phyloP scores from a whole-genome alignment of 2,888 invertebrate species.

The Hyalella azteca region DNA sequence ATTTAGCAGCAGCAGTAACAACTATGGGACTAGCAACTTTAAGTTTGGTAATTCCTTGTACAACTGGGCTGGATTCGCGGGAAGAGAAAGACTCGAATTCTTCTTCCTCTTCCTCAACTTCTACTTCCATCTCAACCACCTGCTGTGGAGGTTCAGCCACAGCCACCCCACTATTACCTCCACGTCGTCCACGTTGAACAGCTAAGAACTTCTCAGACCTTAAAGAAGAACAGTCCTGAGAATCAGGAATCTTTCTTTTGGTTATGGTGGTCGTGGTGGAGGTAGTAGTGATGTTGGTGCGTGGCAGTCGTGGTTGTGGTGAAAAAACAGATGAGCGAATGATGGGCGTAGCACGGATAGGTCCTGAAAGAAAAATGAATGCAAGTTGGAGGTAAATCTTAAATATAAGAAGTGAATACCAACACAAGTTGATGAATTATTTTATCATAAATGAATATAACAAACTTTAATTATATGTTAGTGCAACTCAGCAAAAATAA shows the following conservation, averaged over 20 bases:
- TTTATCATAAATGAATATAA: not conserved
- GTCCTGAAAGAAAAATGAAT: not conserved
- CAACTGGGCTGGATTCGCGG: not conserved
- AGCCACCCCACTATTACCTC: not conserved
- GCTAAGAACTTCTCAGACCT: not conserved
- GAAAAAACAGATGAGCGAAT: not conserved
- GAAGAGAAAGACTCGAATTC: not conserved
- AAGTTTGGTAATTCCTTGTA: not conserved
- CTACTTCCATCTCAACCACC: not conserved
- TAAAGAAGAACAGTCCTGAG: not conserved
- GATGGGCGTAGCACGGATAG: constrained; percentile 16
- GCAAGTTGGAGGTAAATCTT: not conserved
- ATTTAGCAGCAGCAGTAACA: not conserved
- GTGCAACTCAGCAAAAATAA: too few relatives aligned
- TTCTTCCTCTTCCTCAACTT: not conserved
- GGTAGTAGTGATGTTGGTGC: not conserved
- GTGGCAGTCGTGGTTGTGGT: not conserved
- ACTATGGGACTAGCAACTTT: not conserved
- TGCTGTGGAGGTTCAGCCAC: not conserved
- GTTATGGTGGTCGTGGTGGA: not conserved
- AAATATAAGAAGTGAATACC: not conserved
- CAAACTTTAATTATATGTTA: too few relatives aligned
- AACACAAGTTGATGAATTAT: not conserved
- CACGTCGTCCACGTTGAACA: not conserved
- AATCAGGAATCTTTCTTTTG: not conserved